phyloP scores from a whole-genome alignment of 1,140 invertebrate species.

The Phthorimaea operculella region DNA sequence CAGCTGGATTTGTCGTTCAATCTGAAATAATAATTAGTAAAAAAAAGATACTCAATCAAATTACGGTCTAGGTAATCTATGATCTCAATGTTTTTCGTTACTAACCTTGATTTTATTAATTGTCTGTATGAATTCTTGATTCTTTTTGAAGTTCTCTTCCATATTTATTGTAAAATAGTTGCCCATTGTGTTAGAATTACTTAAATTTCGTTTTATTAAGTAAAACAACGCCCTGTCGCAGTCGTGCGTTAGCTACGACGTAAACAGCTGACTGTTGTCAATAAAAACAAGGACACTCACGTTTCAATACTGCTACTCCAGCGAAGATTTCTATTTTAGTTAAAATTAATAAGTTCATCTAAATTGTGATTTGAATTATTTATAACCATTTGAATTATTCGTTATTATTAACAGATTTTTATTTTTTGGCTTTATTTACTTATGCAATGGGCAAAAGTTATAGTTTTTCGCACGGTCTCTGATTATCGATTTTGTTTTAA shows the following conservation, averaged over 20 bases:
- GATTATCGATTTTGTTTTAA: neutral
- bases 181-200: slow-evolving; percentile 29
- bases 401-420: no score
- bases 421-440: no score
- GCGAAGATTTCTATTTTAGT: no score
- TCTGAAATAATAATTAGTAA: slow-evolving; percentile 17
- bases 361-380: no score
- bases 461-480: neutral
- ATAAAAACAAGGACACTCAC: neutral
- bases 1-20: slow-evolving; percentile 77
- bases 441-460: no score
- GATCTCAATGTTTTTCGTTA: slow-evolving; percentile 2
- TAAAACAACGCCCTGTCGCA: neutral
- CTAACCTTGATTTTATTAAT: slow-evolving; percentile 74
- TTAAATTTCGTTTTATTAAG: neutral
- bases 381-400: no score
- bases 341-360: no score
- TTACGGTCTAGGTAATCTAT: no score
- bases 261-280: slow-evolving; percentile 2
- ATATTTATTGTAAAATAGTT: slow-evolving; percentile 49
- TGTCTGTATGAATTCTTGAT: slow-evolving; percentile 78
- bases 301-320: neutral
- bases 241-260: neutral
- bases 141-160: slow-evolving; percentile 71
- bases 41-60: no score